Conservation (phyloP, 2,113 vertebrate genomes). For the Hippocampus comes region DNA sequence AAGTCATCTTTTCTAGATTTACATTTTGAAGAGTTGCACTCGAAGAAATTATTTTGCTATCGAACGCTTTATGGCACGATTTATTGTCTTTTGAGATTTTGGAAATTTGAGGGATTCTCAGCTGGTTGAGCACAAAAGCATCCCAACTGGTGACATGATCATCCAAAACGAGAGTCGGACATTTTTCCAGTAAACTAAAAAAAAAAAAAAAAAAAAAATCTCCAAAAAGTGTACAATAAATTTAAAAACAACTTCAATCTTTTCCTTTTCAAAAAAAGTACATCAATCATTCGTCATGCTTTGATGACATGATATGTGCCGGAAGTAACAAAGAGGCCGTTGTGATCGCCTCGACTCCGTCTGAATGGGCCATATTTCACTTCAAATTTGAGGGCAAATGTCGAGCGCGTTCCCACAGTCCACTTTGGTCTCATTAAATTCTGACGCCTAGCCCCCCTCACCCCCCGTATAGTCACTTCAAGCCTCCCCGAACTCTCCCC, state of each 20-base stretch:
- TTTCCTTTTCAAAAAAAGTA: background rate
- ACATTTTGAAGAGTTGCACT: too few species aligned
- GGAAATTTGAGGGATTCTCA: too few species aligned
- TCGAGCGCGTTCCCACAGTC: background rate
- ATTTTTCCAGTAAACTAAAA: too few species aligned
- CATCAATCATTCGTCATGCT: background rate
- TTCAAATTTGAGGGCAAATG: background rate
- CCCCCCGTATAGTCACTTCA: conserved; percentile 51
- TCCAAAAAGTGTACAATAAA: too few species aligned
- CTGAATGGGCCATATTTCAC: background rate
- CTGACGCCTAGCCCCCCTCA: background rate
- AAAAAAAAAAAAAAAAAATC: too few species aligned
- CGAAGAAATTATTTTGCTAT: too few species aligned
- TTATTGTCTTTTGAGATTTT: too few species aligned
- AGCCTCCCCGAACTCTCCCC: conserved; percentile 42
- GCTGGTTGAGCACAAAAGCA: too few species aligned
- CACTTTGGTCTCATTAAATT: background rate
- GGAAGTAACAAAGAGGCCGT: background rate
- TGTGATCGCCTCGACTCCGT: background rate
- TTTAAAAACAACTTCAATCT: background rate
- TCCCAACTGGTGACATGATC: too few species aligned
- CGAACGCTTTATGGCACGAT: too few species aligned
- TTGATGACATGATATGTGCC: background rate
- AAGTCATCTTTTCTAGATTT: too few species aligned
- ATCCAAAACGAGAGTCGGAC: too few species aligned